Percentiles rank a stretch among this genome's conserved stretches.
phyloP scores from a whole-genome alignment of 2,888 invertebrate species.

The Pherbina coryleti region DNA sequence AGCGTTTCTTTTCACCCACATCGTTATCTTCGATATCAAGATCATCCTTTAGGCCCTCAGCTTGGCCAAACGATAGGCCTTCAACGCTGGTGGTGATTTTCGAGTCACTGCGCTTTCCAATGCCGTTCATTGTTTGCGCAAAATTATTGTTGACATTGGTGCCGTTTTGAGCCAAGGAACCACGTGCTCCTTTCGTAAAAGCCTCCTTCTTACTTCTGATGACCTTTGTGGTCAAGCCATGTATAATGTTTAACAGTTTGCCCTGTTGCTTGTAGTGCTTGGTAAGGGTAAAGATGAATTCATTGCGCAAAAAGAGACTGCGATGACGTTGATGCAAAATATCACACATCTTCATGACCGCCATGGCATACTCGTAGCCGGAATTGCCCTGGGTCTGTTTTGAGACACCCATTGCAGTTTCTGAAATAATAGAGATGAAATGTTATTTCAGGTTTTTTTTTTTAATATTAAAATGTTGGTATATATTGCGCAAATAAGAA shows the following conservation, averaged over 20 bases:
- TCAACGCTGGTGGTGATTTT: slow-evolving; percentile 70
- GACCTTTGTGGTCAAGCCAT: slow-evolving; percentile 84
- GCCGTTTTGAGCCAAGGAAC: slow-evolving; percentile 62
- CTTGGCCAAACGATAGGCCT: slow-evolving; percentile 80
- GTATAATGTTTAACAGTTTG: slow-evolving; percentile 81
- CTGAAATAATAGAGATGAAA: slow-evolving; percentile 67
- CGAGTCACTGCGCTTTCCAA: slow-evolving; percentile 23
- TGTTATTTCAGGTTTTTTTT: not conserved
- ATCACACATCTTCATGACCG: slow-evolving; percentile 91
- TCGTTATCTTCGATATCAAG: slow-evolving; percentile 83
- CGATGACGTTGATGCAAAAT: slow-evolving; percentile 86
- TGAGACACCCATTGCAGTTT: slow-evolving; percentile 91
- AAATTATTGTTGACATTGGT: slow-evolving; percentile 28
- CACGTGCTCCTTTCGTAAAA: slow-evolving; percentile 76
- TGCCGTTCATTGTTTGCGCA: not conserved
- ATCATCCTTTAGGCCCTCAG: slow-evolving; percentile 82
- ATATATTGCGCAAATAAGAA: too few relatives aligned
- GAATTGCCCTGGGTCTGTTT: slow-evolving; percentile 85
- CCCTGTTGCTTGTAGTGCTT: slow-evolving; percentile 81
- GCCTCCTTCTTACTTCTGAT: slow-evolving; percentile 83
- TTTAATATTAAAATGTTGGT: too few relatives aligned
- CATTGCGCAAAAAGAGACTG: slow-evolving; percentile 82
- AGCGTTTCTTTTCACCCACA: slow-evolving; percentile 83
- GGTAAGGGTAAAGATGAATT: slow-evolving; percentile 82
- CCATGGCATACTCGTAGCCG: slow-evolving; percentile 87